Evolutionary conservation across 1,140 invertebrate species (phyloP).

Genomic region (Vanessa tameamea): DNA sequence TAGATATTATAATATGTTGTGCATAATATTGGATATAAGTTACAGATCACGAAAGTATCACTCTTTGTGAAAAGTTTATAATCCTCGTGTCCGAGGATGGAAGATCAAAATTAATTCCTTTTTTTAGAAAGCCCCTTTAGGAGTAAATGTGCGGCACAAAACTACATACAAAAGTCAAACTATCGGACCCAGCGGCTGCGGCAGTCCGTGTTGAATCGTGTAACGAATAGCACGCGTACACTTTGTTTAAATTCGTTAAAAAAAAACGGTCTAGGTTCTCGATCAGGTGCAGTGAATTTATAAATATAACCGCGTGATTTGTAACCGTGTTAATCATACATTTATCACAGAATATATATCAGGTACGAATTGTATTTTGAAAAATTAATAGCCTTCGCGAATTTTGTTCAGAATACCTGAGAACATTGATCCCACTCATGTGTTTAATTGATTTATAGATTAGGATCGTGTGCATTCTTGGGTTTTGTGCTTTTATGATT

Average conservation of each 20-base stretch:
- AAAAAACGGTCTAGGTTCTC: slow-evolving; percentile 26
- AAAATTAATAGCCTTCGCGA: slow-evolving; percentile 50
- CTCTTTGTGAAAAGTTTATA: background rate
- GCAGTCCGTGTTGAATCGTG: slow-evolving; percentile 38
- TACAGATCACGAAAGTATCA: background rate
- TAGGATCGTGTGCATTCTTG: slow-evolving; percentile 46
- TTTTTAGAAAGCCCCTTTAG: background rate
- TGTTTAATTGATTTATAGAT: slow-evolving; percentile 67
- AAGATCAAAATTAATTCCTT: background rate
- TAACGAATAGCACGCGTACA: slow-evolving; percentile 16
- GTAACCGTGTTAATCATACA: slow-evolving; percentile 19
- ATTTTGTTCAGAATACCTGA: slow-evolving; percentile 55
- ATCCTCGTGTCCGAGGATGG: background rate
- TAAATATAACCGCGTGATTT: slow-evolving; percentile 44
- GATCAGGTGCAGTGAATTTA: slow-evolving; percentile 40
- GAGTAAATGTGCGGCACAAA: slow-evolving; percentile 12
- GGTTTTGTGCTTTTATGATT: background rate
- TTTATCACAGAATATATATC: slow-evolving; percentile 29
- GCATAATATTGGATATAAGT: background rate
- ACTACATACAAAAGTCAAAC: slow-evolving; percentile 12
- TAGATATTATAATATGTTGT: background rate
- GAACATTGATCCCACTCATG: slow-evolving; percentile 72
- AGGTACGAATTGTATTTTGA: slow-evolving; percentile 32
- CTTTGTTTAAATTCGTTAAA: slow-evolving; percentile 31
- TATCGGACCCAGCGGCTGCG: slow-evolving; percentile 3